These are phyloP conservation scores for Amphiprion clarkii DNA, from an alignment of 2,797 vertebrate species.

Conservation along the genomic window DNA sequence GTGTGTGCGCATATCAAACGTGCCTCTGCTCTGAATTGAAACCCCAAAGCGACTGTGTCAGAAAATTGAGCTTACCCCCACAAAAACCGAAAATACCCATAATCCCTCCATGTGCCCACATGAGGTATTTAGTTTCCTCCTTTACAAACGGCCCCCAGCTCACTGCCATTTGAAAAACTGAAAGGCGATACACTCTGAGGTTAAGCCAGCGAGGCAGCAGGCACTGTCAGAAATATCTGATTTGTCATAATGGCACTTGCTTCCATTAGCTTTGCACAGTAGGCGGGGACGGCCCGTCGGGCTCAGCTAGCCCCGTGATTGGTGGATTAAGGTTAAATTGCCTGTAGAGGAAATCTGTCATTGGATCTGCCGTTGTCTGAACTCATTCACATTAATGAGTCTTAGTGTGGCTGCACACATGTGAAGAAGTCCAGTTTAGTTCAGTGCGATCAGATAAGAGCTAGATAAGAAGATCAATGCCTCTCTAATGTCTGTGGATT, in stretches of 20 bases:
- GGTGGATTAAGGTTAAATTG: conserved; percentile 48
- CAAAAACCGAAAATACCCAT: conserved; percentile 60
- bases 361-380: conserved; percentile 14
- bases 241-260: conserved; percentile 59
- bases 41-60: conserved; percentile 34
- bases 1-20: conserved; percentile 16
- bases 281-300: conserved; percentile 8
- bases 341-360: neutral
- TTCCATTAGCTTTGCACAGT: conserved; percentile 6
- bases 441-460: neutral
- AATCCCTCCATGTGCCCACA: conserved; percentile 59
- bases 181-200: conserved; percentile 57
- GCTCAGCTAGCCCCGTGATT: conserved; percentile 35
- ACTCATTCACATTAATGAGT: conserved; percentile 5
- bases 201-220: conserved; percentile 45
- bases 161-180: conserved; percentile 31
- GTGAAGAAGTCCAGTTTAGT: neutral
- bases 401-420: neutral
- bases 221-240: conserved; percentile 55
- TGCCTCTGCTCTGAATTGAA: conserved; percentile 41
- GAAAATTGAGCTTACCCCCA: conserved; percentile 53
- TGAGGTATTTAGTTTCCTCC: conserved; percentile 60
- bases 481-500: neutral
- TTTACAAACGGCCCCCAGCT: conserved; percentile 28
- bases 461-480: neutral